Base-by-base conservation (phyloP, 2,113 vertebrate species). In the Plectropomus leopardus region DNA sequence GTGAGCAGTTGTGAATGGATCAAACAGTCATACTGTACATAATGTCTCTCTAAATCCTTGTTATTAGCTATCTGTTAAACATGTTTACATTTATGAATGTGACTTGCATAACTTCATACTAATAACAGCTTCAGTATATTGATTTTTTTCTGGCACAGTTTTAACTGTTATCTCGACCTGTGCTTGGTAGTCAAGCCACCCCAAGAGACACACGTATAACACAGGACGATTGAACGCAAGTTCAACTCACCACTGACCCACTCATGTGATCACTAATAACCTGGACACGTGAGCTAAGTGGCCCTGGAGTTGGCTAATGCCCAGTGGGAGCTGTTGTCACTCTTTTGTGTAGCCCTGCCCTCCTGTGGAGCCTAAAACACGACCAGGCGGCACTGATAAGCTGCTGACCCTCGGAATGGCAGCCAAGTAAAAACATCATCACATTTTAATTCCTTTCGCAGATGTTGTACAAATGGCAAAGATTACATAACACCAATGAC, bases 261-360 rank as follows among this genome's bases (percentile, higher is more conserved):
- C 24, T 75, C 42, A 40, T 26, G 42, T 68, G 50, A 72, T 84
- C 68, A 83, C 71, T 80, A 63, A 77, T 85, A 82, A 82, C 66
- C 45, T 79, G 64, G 47, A 79, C 44, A 78, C 58, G 78, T 81
- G 68, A 82, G 67, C 54, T 67, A 69, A 87, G 72, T 76, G 61
- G 57, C 47, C 69, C 50, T 28, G 70, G 40, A 50, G 66, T 59
- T 61, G 26, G 5, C 23, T 82, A 53, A 70, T 82, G 73, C 65
- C 42, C 14, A 15, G 23, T n/a, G 16, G 61, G 63, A 23, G 51
- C 11, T 73, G 55, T 57, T 71, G 54, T 79, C 70, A 63, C 55
- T 55, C 10, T 11, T 76, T 36, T 45, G 36, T 59, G 72, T 47
- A 67, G 76, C 59, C 63, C 72, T 59, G 42, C 36, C 47, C 57